Base-by-base conservation (phyloP, 1,140 invertebrate genomes). In the Pararge aegeria region DNA sequence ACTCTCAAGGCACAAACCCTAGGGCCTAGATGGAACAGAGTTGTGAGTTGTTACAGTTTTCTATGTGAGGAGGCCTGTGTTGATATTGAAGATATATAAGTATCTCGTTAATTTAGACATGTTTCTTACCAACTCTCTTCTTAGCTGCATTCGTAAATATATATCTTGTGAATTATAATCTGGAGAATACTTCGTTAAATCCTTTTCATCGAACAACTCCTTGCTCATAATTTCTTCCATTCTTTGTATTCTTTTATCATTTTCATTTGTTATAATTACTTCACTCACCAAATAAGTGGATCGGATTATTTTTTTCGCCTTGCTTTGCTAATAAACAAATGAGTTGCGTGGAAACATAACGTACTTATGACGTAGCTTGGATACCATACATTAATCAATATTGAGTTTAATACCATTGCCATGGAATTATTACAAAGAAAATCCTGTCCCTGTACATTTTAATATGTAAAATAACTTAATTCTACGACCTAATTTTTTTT, bases 141-240 rank as follows among this genome's bases (percentile, higher is more conserved):
- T 67, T 37, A 67, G 48, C 27, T 74, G 53, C 64, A 79, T 65
- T 6, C 73, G 65, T 27, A 76, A 52, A 13, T 61, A 20, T 24
- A 70, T 55, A 56, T 78, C 63, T 37, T 54, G 37, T 7, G 68
- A 66, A 21, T 42, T 60, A 61, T 70, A 80, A 66, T 80, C 75
- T 6, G 69, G 70, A 34, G 63, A 61, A 15, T 73, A 57, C 58
- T 70, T 73, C 50, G 48, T 13, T 20, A 78, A 57, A 16, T 70
- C 62, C 10, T 46, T 58, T 12, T 75, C 64, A 16, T 60, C 16
- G 55, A 73, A 74, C 53, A 73, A 71, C 38, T 75, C 61, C 55
- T 73, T 74, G 9, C 57, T 60, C 34, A 78, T 30, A 56, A 80
- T 64, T 30, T 80, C 57, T 42, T 80, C 78, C 78, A 80, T 80